phyloP scores from a whole-genome alignment of 2,888 invertebrate species.

The Strigamia maritima region DNA sequence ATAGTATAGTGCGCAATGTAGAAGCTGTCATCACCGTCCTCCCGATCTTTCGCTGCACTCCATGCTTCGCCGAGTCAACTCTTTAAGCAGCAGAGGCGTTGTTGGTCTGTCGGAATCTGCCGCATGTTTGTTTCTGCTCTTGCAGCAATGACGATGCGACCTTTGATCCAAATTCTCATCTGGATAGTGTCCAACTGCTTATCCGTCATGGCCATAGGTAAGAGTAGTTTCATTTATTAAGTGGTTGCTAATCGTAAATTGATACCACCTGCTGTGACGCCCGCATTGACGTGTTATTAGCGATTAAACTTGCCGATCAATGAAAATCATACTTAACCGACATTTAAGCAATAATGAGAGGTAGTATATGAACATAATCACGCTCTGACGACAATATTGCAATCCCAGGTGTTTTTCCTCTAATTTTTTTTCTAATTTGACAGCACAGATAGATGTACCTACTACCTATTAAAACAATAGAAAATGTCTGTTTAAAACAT shows the following conservation, averaged over 20 bases:
- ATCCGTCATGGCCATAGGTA: slow-evolving; percentile 21
- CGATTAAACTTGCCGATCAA: slow-evolving; percentile 15
- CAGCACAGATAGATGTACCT: too few relatives aligned
- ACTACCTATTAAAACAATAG: too few relatives aligned
- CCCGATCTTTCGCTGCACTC: neutral
- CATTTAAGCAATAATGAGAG: too few relatives aligned
- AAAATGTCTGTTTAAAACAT: too few relatives aligned
- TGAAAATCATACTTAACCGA: neutral
- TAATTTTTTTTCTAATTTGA: too few relatives aligned
- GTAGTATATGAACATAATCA: too few relatives aligned
- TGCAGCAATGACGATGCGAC: slow-evolving; percentile 30
- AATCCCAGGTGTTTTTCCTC: too few relatives aligned
- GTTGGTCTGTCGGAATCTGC: slow-evolving; percentile 24
- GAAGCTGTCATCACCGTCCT: slow-evolving; percentile 25
- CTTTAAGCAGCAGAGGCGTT: slow-evolving; percentile 16
- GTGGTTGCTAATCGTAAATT: neutral
- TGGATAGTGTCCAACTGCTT: slow-evolving; percentile 28
- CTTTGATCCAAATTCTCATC: slow-evolving; percentile 23
- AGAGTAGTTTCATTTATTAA: neutral
- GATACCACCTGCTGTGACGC: slow-evolving; percentile 13
- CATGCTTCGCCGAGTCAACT: slow-evolving; percentile 20
- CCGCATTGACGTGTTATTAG: slow-evolving; percentile 8
- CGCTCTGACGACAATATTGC: too few relatives aligned
- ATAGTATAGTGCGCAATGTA: slow-evolving; percentile 24
- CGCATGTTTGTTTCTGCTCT: slow-evolving; percentile 24